Evolutionary conservation across 2,113 vertebrate genomes (phyloP).

Genomic region (Mionectes macconnelli): DNA sequence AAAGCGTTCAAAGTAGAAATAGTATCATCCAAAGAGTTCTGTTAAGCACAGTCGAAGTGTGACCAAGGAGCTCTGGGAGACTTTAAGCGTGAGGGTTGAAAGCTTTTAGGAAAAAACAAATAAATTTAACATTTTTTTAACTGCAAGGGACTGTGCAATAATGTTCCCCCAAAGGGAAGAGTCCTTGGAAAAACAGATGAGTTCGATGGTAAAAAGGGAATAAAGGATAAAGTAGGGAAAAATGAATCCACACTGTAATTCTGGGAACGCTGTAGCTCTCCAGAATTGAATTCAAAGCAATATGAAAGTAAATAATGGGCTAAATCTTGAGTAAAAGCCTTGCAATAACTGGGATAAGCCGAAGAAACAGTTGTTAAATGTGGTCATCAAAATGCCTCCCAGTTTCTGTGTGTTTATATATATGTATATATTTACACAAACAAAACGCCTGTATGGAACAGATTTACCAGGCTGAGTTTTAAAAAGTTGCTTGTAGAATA

Average conservation of each 20-base stretch:
- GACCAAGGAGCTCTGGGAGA: background rate
- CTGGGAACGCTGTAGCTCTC: background rate
- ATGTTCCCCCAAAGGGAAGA: background rate
- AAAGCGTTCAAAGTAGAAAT: background rate
- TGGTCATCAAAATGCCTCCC: background rate
- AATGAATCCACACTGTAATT: background rate
- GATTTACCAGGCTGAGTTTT: slow-evolving; percentile 62
- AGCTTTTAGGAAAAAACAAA: background rate
- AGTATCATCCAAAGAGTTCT: background rate
- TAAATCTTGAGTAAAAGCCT: background rate
- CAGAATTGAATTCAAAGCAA: background rate
- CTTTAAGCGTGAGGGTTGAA: background rate
- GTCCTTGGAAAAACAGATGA: background rate
- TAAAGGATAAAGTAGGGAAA: background rate
- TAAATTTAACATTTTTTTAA: background rate
- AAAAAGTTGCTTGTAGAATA: slow-evolving; percentile 73
- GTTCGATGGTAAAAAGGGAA: background rate
- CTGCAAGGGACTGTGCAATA: too few species aligned
- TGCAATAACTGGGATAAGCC: background rate
- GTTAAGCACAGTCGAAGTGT: background rate
- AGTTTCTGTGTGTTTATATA: background rate
- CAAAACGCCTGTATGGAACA: too few species aligned
- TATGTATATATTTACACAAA: background rate
- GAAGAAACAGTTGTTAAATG: background rate
- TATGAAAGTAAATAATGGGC: background rate